Evolutionary conservation across 2,113 vertebrate genomes (phyloP).

Genomic region (Smithornis capensis): DNA sequence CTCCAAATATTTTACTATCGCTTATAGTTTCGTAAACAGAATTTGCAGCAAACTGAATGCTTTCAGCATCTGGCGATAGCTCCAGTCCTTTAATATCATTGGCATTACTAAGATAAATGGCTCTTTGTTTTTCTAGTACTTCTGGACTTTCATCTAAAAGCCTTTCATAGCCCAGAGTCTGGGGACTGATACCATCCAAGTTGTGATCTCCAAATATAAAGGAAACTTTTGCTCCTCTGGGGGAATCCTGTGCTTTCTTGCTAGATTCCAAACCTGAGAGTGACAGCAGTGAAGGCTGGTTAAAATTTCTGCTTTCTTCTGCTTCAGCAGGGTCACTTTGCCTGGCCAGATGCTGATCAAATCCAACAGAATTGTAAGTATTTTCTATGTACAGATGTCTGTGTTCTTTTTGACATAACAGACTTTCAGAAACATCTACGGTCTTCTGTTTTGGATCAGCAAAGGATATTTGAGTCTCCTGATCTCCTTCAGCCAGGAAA

Average conservation of each 20-base stretch:
- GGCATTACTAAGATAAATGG: slow-evolving; percentile 84
- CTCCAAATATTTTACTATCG: slow-evolving; percentile 89
- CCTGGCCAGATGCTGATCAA: slow-evolving; percentile 77
- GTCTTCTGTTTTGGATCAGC: slow-evolving; percentile 83
- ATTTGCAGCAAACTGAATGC: slow-evolving; percentile 85
- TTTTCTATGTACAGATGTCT: slow-evolving; percentile 85
- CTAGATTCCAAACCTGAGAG: slow-evolving; percentile 79
- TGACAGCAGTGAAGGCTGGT: slow-evolving; percentile 80
- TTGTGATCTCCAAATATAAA: slow-evolving; percentile 95
- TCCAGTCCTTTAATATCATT: slow-evolving; percentile 90
- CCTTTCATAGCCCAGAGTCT: slow-evolving; percentile 92
- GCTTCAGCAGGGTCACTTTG: slow-evolving; percentile 77
- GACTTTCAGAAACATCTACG: slow-evolving; percentile 76
- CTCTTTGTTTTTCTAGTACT: slow-evolving; percentile 83
- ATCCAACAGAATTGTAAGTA: slow-evolving; percentile 76
- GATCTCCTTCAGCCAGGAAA: slow-evolving; percentile 82
- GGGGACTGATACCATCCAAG: slow-evolving; percentile 85
- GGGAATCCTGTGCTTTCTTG: slow-evolving; percentile 86
- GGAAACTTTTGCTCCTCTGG: slow-evolving; percentile 93
- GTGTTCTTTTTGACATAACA: slow-evolving; percentile 83
- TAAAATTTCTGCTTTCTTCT: slow-evolving; percentile 80
- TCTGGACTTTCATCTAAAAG: slow-evolving; percentile 92
- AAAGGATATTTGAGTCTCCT: slow-evolving; percentile 80
- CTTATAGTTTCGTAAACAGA: slow-evolving; percentile 90
- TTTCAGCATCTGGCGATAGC: slow-evolving; percentile 83